These are phyloP conservation scores for Metopolophium dirhodum DNA, from an alignment of 1,140 invertebrate species.

Conservation along the genomic window DNA sequence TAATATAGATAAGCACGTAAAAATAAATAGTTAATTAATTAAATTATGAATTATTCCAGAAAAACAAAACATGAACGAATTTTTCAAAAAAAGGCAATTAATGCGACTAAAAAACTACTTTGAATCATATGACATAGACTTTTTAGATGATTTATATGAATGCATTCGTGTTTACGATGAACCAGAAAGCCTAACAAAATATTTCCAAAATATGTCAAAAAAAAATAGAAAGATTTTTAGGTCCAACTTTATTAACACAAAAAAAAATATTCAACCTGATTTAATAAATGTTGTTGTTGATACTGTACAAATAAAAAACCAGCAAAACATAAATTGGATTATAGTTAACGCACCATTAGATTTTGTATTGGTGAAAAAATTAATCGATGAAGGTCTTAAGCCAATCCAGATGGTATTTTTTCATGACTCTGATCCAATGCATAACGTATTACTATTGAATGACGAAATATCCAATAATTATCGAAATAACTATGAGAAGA, in stretches of 20 bases:
- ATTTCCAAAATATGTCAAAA: not conserved
- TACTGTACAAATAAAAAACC: not conserved
- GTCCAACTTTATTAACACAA: not conserved
- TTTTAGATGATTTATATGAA: slow-evolving; percentile 8
- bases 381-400: not conserved
- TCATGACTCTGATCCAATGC: not conserved
- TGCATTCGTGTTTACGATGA: not conserved
- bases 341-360: slow-evolving; percentile 30
- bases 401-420: slow-evolving; percentile 33
- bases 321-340: slow-evolving; percentile 1
- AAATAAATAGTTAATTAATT: not conserved
- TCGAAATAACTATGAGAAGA: not conserved
- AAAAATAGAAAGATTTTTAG: not conserved
- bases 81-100: not conserved
- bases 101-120: not conserved
- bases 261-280: not conserved
- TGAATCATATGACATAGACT: not conserved
- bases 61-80: not conserved
- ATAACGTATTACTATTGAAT: not conserved
- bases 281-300: not conserved
- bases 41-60: not conserved
- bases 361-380: not conserved
- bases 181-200: not conserved
- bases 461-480: not conserved
- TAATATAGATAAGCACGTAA: too few relatives aligned